These are phyloP conservation scores for Octopus bimaculoides DNA, from an alignment of 1,140 invertebrate species.

Conservation along the genomic window DNA sequence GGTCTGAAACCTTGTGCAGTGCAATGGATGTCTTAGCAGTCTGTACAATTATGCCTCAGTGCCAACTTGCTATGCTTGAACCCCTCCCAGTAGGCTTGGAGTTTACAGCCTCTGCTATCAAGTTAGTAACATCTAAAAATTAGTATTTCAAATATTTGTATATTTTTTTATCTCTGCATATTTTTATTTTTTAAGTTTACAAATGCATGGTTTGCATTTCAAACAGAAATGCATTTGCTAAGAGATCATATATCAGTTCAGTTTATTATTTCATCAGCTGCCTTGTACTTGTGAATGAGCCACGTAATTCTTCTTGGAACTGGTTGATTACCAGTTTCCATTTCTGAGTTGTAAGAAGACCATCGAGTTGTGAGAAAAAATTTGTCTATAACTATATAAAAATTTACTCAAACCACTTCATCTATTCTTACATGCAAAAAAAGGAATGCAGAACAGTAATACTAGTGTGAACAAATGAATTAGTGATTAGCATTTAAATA, in stretches of 20 bases:
- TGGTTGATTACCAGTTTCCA: too few relatives aligned
- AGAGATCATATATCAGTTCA: neutral
- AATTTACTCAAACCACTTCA: too few relatives aligned
- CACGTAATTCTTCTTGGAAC: too few relatives aligned
- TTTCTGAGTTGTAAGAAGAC: too few relatives aligned
- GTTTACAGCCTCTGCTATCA: slow-evolving; percentile 41
- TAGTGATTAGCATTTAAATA: too few relatives aligned
- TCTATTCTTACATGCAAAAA: too few relatives aligned
- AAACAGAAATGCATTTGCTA: too few relatives aligned
- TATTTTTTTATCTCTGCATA: neutral
- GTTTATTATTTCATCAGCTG: neutral
- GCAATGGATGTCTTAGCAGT: slow-evolving; percentile 87
- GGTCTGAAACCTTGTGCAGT: slow-evolving; percentile 83
- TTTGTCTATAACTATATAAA: too few relatives aligned
- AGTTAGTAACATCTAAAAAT: slow-evolving; percentile 29
- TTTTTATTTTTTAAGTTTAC: neutral
- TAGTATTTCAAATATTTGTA: neutral
- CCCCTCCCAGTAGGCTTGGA: slow-evolving; percentile 46
- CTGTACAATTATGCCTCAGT: slow-evolving; percentile 84
- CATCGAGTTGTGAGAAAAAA: too few relatives aligned
- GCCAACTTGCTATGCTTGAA: slow-evolving; percentile 78
- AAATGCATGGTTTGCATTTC: neutral
- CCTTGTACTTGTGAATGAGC: too few relatives aligned
- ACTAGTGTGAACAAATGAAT: too few relatives aligned
- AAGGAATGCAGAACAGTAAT: too few relatives aligned